Percentiles rank a stretch among this genome's conserved stretches.
Conservation (phyloP, 30 jellyfish, hydroid and myxozoan species). For the Turritopsis dohrnii region DNA sequence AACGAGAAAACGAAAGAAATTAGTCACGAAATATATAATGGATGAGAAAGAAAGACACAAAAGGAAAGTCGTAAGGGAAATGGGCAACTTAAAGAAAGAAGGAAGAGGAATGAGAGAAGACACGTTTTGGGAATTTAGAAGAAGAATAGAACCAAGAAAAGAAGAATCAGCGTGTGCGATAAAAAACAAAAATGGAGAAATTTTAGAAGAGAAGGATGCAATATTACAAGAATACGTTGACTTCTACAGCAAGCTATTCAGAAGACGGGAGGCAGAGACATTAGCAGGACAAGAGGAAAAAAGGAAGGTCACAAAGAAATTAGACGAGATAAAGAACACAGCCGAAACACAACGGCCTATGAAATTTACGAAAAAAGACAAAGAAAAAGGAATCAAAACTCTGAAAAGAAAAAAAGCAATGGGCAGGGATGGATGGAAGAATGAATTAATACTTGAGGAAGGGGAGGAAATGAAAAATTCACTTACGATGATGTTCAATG, state of each 20-base stretch:
- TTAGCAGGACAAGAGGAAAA: not conserved
- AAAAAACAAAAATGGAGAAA: not conserved
- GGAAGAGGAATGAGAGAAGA: not conserved
- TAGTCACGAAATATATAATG: not conserved
- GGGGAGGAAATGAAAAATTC: constrained; percentile 41
- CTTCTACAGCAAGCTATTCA: not conserved
- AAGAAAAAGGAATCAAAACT: constrained; percentile 19
- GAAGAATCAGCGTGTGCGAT: not conserved
- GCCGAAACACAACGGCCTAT: constrained; percentile 32
- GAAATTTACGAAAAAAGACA: constrained; percentile 10
- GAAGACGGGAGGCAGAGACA: not conserved
- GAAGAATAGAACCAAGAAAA: not conserved
- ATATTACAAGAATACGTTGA: not conserved
- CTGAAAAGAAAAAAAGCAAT: constrained; percentile 35
- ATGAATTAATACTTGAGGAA: too few relatives aligned
- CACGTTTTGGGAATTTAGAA: not conserved
- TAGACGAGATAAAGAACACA: constrained; percentile 10
- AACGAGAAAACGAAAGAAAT: not conserved
- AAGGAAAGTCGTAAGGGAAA: not conserved
- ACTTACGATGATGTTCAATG: constrained; percentile 28
- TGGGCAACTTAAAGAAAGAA: not conserved
- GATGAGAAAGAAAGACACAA: not conserved
- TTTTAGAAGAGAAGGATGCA: not conserved
- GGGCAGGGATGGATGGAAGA: too few relatives aligned
- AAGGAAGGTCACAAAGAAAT: not conserved